These are phyloP conservation scores for Platysteira castanea DNA, from an alignment of 2,113 vertebrate genomes.

Conservation along the genomic window DNA sequence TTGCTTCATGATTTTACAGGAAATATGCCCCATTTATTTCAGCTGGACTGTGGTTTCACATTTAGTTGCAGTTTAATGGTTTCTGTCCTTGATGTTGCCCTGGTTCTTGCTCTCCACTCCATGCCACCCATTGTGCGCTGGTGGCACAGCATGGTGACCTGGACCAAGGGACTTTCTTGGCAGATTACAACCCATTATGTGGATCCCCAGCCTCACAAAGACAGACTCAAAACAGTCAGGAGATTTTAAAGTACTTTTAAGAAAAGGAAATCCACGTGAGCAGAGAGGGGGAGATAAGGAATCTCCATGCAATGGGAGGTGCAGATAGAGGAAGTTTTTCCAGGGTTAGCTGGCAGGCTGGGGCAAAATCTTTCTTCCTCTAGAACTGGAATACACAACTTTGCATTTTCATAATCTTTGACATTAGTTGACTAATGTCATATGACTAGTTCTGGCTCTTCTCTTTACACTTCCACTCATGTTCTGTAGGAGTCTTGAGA, in stretches of 20 bases:
- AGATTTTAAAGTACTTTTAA: background rate
- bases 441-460: background rate
- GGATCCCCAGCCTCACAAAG: background rate
- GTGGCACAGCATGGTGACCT: background rate
- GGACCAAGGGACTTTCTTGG: background rate
- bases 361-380: background rate
- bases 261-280: background rate
- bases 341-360: background rate
- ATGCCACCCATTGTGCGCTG: background rate
- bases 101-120: background rate
- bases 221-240: background rate
- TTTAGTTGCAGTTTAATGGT: background rate
- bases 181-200: background rate
- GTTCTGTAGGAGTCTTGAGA: conserved; percentile 18
- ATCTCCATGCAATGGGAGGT: background rate
- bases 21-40: background rate
- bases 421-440: background rate
- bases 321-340: background rate
- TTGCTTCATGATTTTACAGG: background rate
- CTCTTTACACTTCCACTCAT: background rate
- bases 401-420: background rate
- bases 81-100: background rate
- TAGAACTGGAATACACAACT: background rate
- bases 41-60: background rate
- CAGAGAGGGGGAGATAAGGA: background rate